Percentiles rank a stretch among this genome's conserved stretches.
These are phyloP conservation scores for Papilio dardanus DNA, from an alignment of 1,140 invertebrate species.

Conservation along the genomic window DNA sequence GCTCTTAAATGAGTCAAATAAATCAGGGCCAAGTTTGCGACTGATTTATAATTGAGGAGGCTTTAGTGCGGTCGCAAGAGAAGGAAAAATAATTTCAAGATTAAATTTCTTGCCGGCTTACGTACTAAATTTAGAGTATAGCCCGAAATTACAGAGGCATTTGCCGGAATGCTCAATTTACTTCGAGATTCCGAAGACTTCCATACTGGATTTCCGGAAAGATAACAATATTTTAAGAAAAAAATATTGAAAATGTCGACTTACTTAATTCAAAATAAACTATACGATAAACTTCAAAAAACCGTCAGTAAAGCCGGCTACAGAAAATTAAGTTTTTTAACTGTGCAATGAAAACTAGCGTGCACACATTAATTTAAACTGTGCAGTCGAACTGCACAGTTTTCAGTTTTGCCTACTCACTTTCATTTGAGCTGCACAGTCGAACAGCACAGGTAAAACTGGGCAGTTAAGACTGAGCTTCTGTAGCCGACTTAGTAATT, in stretches of 20 bases:
- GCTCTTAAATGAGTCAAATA: slow-evolving; percentile 37
- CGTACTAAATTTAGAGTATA: slow-evolving; percentile 73
- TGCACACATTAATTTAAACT: no score
- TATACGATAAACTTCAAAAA: no score
- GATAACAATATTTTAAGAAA: no score
- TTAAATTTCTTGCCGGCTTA: slow-evolving; percentile 75
- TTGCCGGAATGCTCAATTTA: slow-evolving; percentile 75
- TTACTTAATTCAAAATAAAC: neutral
- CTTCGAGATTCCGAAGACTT: slow-evolving; percentile 49
- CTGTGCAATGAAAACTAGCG: no score
- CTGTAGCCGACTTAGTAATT: no score
- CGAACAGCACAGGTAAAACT: no score
- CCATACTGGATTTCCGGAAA: slow-evolving; percentile 46
- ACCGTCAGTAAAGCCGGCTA: no score
- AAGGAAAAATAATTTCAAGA: slow-evolving; percentile 68
- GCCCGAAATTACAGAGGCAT: slow-evolving; percentile 70
- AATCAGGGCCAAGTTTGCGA: slow-evolving; percentile 47
- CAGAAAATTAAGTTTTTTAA: no score
- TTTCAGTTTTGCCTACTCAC: no score
- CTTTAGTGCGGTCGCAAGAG: slow-evolving; percentile 43
- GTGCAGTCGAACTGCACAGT: no score
- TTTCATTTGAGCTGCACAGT: no score
- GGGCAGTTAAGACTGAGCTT: no score
- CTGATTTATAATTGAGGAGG: slow-evolving; percentile 53
- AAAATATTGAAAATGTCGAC: slow-evolving; percentile 42